Evolutionary conservation across 2,797 vertebrate species (phyloP).

Genomic region (Propithecus perrieri): DNA sequence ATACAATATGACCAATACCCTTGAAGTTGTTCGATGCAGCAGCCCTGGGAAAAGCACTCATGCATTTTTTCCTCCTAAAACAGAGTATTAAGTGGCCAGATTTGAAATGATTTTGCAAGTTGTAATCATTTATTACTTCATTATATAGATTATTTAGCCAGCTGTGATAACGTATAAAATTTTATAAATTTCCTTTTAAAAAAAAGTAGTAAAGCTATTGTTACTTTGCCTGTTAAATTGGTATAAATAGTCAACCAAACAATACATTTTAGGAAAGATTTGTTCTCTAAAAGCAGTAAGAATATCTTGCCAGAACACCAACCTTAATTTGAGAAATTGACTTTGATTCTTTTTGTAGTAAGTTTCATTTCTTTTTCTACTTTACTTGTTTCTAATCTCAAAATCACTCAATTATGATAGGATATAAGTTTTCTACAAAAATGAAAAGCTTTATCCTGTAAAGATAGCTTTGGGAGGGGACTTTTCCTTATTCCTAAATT

Average conservation of each 20-base stretch:
- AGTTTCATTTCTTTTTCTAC: slow-evolving; percentile 38
- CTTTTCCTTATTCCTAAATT: slow-evolving; percentile 1
- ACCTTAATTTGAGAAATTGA: slow-evolving; percentile 14
- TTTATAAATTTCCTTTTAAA: neutral
- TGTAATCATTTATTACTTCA: neutral
- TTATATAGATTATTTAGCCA: slow-evolving; percentile 25
- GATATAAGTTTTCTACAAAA: neutral
- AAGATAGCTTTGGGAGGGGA: neutral
- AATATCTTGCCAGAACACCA: slow-evolving; percentile 5
- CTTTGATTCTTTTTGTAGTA: slow-evolving; percentile 40
- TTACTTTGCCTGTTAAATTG: slow-evolving; percentile 30
- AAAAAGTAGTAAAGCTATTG: neutral
- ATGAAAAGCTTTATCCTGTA: neutral
- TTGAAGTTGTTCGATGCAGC: neutral
- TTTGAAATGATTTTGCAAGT: slow-evolving; percentile 38
- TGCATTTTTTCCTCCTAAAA: neutral
- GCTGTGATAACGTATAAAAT: neutral
- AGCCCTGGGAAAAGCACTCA: neutral
- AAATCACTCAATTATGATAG: neutral
- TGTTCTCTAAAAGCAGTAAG: neutral
- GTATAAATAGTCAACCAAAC: neutral
- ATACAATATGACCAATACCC: neutral
- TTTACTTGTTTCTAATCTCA: slow-evolving; percentile 19
- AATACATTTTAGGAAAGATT: slow-evolving; percentile 10
- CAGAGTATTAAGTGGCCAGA: neutral